Percentiles rank a stretch among this genome's conserved stretches.
Evolutionary conservation across 2,113 vertebrate species (phyloP).

Genomic region (Toxotes jaculatrix): DNA sequence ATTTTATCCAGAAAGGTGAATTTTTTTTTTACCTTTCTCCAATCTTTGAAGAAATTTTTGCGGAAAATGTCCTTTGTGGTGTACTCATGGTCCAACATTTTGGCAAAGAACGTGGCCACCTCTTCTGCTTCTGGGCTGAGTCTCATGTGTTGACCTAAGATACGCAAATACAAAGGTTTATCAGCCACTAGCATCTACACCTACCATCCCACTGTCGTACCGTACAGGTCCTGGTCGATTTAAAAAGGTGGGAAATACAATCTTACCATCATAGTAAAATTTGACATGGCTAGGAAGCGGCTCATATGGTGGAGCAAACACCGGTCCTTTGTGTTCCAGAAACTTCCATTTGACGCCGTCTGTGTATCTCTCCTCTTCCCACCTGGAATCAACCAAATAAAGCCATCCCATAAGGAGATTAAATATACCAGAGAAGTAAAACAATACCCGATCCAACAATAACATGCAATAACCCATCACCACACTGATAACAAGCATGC

Average conservation of each 20-base stretch:
- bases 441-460: background rate
- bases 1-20: too few relatives aligned
- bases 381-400: conserved; percentile 85
- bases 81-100: conserved; percentile 99
- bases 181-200: background rate
- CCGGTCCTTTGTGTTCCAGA: conserved; percentile 97
- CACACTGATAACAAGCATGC: background rate
- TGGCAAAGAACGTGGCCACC: conserved; percentile 97
- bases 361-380: conserved; percentile 97
- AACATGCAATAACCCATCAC: background rate
- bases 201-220: background rate
- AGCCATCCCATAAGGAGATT: background rate
- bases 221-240: fast-evolving
- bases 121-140: conserved; percentile 95
- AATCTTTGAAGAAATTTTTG: conserved; percentile 99
- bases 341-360: conserved; percentile 98
- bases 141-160: conserved; percentile 92
- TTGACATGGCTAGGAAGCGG: conserved; percentile 93
- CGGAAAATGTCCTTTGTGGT: conserved; percentile 98
- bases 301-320: conserved; percentile 96
- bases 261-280: conserved; percentile 96
- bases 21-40: conserved; percentile 90
- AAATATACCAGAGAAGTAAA: background rate
- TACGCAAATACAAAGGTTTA: background rate
- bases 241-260: background rate